Evolutionary conservation across 2,797 vertebrate genomes (phyloP), one percentile per base, ranked within the genome.

Genomic region (Ibycter americanus): DNA sequence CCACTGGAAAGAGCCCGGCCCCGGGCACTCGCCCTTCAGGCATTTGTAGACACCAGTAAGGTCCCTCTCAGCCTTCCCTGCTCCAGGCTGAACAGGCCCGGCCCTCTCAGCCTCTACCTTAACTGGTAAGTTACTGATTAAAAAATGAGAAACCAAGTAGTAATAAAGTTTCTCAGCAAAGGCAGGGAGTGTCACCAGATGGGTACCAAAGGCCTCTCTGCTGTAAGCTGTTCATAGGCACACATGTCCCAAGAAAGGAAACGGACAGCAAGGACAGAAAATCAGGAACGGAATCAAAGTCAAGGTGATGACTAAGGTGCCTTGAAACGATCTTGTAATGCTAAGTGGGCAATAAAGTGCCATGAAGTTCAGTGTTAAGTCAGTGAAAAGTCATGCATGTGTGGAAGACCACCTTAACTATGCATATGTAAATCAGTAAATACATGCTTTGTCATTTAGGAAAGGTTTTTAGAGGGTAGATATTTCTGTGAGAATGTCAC

Each of bases 61-160:
- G 13, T 42, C 40, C 40, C 40, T n/a, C 40, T 42, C 40, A 42
- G 40, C 40, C 40, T 42, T 42, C 40, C 7, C 15, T 42, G 40
- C 15, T 42, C 40, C 6, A 14, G 40, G 40, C 40, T 42, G 40
- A 42, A 42, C 40, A 42, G 40, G 40, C 40, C 40, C 40, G 15
- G 40, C 40, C 15, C 40, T 15, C 40, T 42, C 40, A 42, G 40
- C 40, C 46, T 42, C 42, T 18, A 44, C 42, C 42, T 44, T 44
- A 44, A 44, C 42, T 18, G 17, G 17, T 44, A 44, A 4, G 11
- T 5, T 32, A 0, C 0, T 31, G 5, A 2, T 47, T 27, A 27
- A 15, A 27, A 18, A 23, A 4, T 6, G 17, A 19, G 38, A 25
- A 10, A 3, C 0, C 3, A 0, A 9, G 16, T 0, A 0, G 61